Evolutionary conservation across 2,888 invertebrate species (phyloP).

Genomic region (Drosophila austrosaltans): DNA sequence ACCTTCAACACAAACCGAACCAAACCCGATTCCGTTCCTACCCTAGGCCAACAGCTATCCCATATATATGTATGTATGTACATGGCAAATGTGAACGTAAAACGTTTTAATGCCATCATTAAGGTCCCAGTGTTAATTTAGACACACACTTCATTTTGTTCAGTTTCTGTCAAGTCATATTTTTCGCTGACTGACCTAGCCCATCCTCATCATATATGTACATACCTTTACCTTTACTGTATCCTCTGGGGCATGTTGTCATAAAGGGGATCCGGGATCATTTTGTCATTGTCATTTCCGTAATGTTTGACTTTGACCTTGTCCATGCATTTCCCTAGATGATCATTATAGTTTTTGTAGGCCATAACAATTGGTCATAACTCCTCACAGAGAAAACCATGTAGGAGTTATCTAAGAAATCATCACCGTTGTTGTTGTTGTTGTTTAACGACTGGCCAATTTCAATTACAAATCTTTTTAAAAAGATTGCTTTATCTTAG

Average conservation of each 20-base stretch:
- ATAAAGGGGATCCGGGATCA: neutral
- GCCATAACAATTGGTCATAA: too few relatives aligned
- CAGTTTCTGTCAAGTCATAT: neutral
- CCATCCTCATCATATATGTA: neutral
- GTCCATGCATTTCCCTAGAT: neutral
- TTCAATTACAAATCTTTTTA: too few relatives aligned
- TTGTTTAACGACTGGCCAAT: too few relatives aligned
- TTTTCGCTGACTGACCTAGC: slow-evolving; percentile 15
- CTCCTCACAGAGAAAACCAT: too few relatives aligned
- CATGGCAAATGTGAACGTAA: slow-evolving; percentile 14
- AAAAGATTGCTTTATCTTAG: too few relatives aligned
- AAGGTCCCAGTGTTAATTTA: slow-evolving; percentile 46
- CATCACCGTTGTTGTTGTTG: too few relatives aligned
- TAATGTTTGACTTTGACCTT: neutral
- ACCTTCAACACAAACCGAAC: too few relatives aligned
- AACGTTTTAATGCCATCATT: slow-evolving; percentile 58
- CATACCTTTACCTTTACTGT: neutral
- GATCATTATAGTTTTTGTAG: neutral
- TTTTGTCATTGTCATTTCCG: slow-evolving; percentile 10
- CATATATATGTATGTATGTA: too few relatives aligned
- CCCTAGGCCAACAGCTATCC: slow-evolving; percentile 7
- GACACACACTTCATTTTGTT: slow-evolving; percentile 51
- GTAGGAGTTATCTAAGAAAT: too few relatives aligned
- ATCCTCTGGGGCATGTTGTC: neutral
- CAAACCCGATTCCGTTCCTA: neutral